These are phyloP conservation scores for Gymnopithys bicolor DNA, from an alignment of 2,797 vertebrate species.

Conservation along the genomic window DNA sequence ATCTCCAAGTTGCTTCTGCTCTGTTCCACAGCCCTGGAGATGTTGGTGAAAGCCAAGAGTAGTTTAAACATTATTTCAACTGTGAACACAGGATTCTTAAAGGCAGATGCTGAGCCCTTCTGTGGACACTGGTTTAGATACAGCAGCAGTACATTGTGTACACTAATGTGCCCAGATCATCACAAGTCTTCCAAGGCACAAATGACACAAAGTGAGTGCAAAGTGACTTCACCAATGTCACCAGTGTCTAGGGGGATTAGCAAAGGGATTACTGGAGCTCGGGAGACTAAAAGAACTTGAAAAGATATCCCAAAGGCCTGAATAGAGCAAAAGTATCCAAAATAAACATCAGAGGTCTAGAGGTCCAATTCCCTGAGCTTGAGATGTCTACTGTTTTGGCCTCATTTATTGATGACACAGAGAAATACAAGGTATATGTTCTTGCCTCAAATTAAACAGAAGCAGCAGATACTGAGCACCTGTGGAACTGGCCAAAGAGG, in stretches of 20 bases:
- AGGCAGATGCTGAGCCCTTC: not conserved
- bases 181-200: not conserved
- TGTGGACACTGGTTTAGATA: not conserved
- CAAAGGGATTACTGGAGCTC: not conserved
- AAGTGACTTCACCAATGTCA: not conserved
- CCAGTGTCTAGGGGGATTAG: not conserved
- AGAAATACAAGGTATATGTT: not conserved
- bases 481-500: not conserved
- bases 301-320: not conserved
- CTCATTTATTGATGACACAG: not conserved
- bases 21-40: not conserved
- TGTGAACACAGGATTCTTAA: accelerated
- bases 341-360: not conserved
- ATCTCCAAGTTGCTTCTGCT: not conserved
- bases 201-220: not conserved
- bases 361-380: not conserved
- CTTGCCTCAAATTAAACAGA: not conserved
- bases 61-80: not conserved
- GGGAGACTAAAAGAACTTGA: not conserved
- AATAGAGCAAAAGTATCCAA: not conserved
- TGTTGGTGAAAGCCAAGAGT: not conserved
- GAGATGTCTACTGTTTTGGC: not conserved
- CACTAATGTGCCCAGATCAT: not conserved
- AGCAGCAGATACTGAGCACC: not conserved
- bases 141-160: not conserved